A percentile compares a stretch with the other conserved stretches of the same genome.
Evolutionary conservation across 2,797 vertebrate species (phyloP).

Genomic region (Naso thynnoides): DNA sequence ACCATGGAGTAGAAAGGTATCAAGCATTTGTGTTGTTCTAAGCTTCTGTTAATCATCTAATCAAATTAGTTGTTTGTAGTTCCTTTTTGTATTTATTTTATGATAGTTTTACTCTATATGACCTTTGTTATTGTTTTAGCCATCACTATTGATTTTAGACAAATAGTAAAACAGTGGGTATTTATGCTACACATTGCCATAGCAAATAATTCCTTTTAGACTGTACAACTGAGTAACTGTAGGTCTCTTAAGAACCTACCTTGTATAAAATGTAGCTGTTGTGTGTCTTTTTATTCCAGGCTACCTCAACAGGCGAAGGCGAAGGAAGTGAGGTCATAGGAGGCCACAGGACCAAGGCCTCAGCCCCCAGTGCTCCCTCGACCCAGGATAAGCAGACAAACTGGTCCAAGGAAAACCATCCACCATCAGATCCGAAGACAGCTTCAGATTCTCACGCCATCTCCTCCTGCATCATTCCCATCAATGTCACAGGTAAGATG

Average conservation of each 20-base stretch:
- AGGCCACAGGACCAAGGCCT: constrained; percentile 93
- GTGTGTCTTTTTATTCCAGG: constrained; percentile 78
- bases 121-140: background rate
- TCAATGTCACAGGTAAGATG: constrained; percentile 95
- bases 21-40: constrained; percentile 54
- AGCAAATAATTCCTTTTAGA: constrained; percentile 4
- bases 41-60: constrained; percentile 6
- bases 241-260: background rate
- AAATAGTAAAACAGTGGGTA: background rate
- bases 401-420: constrained; percentile 95
- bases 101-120: background rate
- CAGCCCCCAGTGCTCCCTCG: constrained; percentile 89
- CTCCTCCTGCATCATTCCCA: constrained; percentile 98
- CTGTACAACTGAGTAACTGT: background rate
- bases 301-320: constrained; percentile 89
- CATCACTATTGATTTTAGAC: background rate
- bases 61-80: constrained; percentile 6
- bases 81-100: constrained; percentile 11
- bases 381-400: constrained; percentile 97
- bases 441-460: constrained; percentile 93
- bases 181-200: background rate
- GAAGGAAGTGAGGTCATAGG: constrained; percentile 87
- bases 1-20: constrained; percentile 99
- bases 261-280: background rate
- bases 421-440: constrained; percentile 93